Base-by-base conservation (phyloP, 2,888 invertebrate species). In the Clistopyga incitator region DNA sequence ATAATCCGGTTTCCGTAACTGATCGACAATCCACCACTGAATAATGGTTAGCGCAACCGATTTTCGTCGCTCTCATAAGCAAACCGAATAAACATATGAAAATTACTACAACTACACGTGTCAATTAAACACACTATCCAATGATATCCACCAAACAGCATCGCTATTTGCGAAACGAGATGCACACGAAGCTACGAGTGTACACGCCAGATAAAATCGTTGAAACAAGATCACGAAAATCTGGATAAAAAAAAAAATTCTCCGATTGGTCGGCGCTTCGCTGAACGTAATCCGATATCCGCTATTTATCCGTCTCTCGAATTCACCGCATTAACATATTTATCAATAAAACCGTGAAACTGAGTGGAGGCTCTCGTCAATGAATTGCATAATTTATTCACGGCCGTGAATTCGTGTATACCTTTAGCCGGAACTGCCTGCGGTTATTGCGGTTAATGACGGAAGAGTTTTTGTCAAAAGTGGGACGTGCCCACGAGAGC, bases 361-460 rank as follows among this genome's bases (percentile, higher is more conserved):
- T 6, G 42, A 56, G 34, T 29, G n/a, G 29, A 29, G 29, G 29
- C 29, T 42, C 64, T 54, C 34, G 59, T 38, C 75, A 84, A 81
- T 65, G 84, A 78, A 71, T 81, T 81, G 71, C 84, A 84, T 71
- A 78, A 81, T 84, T 70, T 56, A 76, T 78, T 78, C 65, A 38
- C 74, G 34, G 47, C 18, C 2, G 61, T 74, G 75, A 67, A 75
- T 78, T 74, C 50, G 75, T 34, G 38, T 71, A 75, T n/a, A 38
- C 52, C 38, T 47, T 50, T 59, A 75, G 74, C 45, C 65, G 78
- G 75, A 84, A 75, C 25, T 72, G 56, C 67, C 70, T 45, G 42
- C 20, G 70, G 52, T 38, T 65, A 13, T 81, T 77, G 71, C 78
- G 70, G 74, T 81, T 64, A 70, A 81, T 78, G 81, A 81, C 81